Evolutionary conservation across 2,113 vertebrate genomes (phyloP).

Genomic region (Cariama cristata): DNA sequence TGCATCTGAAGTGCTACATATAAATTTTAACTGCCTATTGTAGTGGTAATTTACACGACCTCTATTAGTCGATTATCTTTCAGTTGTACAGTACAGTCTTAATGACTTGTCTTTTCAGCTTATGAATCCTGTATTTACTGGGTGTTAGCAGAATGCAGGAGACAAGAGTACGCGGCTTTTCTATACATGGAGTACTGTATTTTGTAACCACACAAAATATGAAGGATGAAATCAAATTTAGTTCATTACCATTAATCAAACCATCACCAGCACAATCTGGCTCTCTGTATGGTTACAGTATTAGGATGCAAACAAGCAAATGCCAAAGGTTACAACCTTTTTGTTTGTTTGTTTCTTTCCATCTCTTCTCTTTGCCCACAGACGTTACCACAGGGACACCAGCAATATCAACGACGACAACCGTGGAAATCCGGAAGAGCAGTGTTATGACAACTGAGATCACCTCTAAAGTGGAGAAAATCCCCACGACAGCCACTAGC

Average conservation of each 20-base stretch:
- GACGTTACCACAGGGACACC: conserved; percentile 76
- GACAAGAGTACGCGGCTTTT: background rate
- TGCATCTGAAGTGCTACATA: background rate
- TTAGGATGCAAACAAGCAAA: background rate
- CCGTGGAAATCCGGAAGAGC: conserved; percentile 71
- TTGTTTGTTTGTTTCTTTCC: background rate
- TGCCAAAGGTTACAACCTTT: background rate
- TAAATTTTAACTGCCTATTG: background rate
- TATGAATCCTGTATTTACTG: background rate
- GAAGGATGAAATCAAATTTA: background rate
- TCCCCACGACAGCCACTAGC: conserved; percentile 70
- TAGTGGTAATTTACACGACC: background rate
- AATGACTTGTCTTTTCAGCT: background rate
- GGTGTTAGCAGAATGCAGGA: background rate
- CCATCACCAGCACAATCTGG: background rate
- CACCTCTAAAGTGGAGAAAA: conserved; percentile 80
- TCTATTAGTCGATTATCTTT: background rate
- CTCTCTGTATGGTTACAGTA: background rate
- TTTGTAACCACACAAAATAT: background rate
- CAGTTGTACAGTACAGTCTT: background rate
- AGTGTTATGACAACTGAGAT: conserved; percentile 77
- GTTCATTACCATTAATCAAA: background rate
- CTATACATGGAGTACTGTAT: background rate
- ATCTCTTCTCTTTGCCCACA: conserved; percentile 53
- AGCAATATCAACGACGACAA: conserved; percentile 73